phyloP scores from a whole-genome alignment of 2,797 vertebrate species.

The Sebastolobus alascanus region DNA sequence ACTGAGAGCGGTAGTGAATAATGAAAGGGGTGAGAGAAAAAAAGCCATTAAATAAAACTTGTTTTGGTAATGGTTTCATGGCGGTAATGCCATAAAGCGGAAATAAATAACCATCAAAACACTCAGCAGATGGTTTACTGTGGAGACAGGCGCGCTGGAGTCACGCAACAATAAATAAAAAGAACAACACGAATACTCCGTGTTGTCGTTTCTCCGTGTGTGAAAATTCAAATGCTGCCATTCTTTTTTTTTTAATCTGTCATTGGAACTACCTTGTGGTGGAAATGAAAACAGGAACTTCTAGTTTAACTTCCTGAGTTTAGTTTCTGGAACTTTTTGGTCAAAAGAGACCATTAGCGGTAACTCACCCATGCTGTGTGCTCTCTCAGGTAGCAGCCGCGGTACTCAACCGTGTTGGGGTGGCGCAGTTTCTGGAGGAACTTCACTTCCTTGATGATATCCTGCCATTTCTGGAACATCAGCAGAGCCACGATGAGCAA shows the following conservation, averaged over 20 bases:
- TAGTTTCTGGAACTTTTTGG: background rate
- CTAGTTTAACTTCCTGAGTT: background rate
- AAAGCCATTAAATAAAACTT: background rate
- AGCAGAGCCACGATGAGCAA: conserved; percentile 21
- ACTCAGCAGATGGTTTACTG: background rate
- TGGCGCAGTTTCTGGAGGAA: conserved; percentile 94
- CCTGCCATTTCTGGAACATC: conserved; percentile 92
- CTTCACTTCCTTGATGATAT: conserved; percentile 96
- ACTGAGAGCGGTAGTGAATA: background rate
- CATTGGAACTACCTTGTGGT: background rate
- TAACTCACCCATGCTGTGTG: conserved; percentile 94
- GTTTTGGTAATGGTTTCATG: background rate
- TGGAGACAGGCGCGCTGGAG: background rate
- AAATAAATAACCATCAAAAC: background rate
- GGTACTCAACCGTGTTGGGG: conserved; percentile 95
- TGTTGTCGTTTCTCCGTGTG: background rate
- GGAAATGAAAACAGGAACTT: background rate
- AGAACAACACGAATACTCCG: background rate
- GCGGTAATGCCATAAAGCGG: background rate
- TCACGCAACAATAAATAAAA: background rate
- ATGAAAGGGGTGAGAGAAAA: background rate
- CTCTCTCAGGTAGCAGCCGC: conserved; percentile 94
- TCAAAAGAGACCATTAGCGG: background rate
- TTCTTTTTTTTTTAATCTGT: background rate
- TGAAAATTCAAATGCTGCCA: background rate